These are phyloP conservation scores for Pemphredon lugubris DNA, from an alignment of 2,888 invertebrate species.

Conservation along the genomic window DNA sequence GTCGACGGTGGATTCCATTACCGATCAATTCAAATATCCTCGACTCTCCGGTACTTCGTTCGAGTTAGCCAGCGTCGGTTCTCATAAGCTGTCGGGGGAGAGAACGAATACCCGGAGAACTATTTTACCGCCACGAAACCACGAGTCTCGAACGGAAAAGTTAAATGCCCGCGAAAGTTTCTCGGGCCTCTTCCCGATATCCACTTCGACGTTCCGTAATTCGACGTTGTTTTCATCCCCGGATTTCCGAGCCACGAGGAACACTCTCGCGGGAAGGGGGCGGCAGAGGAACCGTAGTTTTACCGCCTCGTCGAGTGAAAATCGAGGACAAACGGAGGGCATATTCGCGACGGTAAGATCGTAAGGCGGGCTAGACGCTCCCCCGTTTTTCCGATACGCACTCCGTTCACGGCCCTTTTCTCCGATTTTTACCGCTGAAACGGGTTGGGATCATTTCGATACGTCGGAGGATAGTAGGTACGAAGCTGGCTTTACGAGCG, in stretches of 20 bases:
- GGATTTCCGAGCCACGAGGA: slow-evolving; percentile 13
- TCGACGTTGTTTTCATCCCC: slow-evolving; percentile 23
- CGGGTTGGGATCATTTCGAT: slow-evolving; percentile 29
- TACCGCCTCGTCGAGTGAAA: slow-evolving; percentile 3
- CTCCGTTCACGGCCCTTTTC: not conserved
- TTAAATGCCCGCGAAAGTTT: slow-evolving; percentile 6
- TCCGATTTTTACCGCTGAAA: not conserved
- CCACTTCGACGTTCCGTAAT: slow-evolving; percentile 10
- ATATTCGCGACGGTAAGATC: slow-evolving; percentile 35
- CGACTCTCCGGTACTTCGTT: too few relatives aligned
- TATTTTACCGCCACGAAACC: too few relatives aligned
- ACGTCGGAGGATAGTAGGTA: slow-evolving; percentile 19
- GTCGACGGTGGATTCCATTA: slow-evolving; percentile 45
- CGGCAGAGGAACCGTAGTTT: not conserved
- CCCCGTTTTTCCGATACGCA: slow-evolving; percentile 33
- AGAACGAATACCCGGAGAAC: too few relatives aligned
- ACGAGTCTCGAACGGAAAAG: slow-evolving; percentile 27
- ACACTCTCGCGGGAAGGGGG: not conserved
- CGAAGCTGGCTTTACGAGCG: slow-evolving; percentile 59
- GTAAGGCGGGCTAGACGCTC: not conserved
- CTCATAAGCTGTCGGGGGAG: not conserved
- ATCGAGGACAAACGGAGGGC: slow-evolving; percentile 46
- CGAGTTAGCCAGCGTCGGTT: slow-evolving; percentile 3
- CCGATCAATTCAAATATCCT: slow-evolving; percentile 21
- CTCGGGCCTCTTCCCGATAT: too few relatives aligned